A percentile compares a stretch with the other conserved stretches of the same genome.
Conservation (phyloP, 2,797 vertebrate species). For the Coregonus sp. region DNA sequence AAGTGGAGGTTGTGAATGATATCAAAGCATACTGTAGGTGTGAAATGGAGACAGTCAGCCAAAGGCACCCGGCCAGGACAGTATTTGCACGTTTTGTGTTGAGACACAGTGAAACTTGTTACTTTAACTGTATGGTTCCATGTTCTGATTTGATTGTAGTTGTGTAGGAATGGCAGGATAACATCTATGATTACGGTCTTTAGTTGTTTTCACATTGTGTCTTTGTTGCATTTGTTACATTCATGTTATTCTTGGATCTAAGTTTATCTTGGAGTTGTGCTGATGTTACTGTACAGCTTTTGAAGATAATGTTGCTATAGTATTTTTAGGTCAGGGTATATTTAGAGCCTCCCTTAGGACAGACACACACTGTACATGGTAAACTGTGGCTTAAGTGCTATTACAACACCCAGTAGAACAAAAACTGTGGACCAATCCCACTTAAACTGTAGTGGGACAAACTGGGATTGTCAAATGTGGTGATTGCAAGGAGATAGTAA, state of each 20-base stretch:
- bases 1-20: slow-evolving; percentile 32
- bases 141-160: no score
- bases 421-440: neutral
- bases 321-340: slow-evolving; percentile 63
- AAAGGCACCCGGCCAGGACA: neutral
- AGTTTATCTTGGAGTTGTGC: slow-evolving; percentile 16
- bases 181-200: no score
- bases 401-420: slow-evolving; percentile 6
- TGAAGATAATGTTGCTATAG: slow-evolving; percentile 33
- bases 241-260: slow-evolving; percentile 1
- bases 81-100: neutral
- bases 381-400: slow-evolving; percentile 40
- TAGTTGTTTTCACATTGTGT: neutral
- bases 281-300: slow-evolving; percentile 10
- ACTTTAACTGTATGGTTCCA: neutral
- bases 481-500: neutral
- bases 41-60: neutral
- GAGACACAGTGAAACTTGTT: neutral
- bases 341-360: slow-evolving; percentile 58
- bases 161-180: neutral
- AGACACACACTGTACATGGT: slow-evolving; percentile 41
- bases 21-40: neutral
- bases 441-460: neutral
- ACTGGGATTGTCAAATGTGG: neutral
- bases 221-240: neutral